These are phyloP conservation scores for Eremobia ochroleuca DNA, from an alignment of 2,888 invertebrate genomes.

Conservation along the genomic window DNA sequence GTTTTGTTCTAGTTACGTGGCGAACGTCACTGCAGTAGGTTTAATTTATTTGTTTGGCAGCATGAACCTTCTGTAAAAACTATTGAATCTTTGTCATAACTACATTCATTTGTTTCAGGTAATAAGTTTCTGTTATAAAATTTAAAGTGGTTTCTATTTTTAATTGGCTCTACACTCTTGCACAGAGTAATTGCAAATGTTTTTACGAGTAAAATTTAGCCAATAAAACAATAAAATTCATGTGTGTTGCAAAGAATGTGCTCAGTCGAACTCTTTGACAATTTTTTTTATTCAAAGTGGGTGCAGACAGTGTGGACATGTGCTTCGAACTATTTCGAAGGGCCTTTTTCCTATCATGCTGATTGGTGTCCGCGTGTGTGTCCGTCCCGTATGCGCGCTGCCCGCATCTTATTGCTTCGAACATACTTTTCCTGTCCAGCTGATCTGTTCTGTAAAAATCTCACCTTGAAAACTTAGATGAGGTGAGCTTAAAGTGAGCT, in stretches of 20 bases:
- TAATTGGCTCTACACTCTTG: slow-evolving; percentile 13
- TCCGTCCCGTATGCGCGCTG: not conserved
- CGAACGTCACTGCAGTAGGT: not conserved
- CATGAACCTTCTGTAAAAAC: slow-evolving; percentile 23
- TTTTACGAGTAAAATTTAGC: not conserved
- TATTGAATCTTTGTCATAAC: not conserved
- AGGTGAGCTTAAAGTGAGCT: too few species aligned
- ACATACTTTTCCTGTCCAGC: too few species aligned
- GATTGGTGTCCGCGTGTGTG: not conserved
- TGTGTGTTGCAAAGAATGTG: not conserved
- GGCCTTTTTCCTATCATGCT: not conserved
- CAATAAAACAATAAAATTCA: not conserved
- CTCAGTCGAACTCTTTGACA: not conserved
- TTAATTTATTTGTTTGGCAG: not conserved
- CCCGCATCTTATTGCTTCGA: not conserved
- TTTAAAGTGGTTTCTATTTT: slow-evolving; percentile 25
- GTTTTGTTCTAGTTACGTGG: not conserved
- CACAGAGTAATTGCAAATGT: not conserved
- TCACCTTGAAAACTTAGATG: too few species aligned
- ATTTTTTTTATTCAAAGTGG: not conserved
- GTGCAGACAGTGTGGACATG: not conserved
- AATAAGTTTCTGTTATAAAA: slow-evolving; percentile 48
- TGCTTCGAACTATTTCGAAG: not conserved
- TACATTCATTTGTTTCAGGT: slow-evolving; percentile 6
- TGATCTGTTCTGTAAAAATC: too few species aligned